Conservation (phyloP, 92 coral and sea anemone species). For the Phenganax marumi region DNA sequence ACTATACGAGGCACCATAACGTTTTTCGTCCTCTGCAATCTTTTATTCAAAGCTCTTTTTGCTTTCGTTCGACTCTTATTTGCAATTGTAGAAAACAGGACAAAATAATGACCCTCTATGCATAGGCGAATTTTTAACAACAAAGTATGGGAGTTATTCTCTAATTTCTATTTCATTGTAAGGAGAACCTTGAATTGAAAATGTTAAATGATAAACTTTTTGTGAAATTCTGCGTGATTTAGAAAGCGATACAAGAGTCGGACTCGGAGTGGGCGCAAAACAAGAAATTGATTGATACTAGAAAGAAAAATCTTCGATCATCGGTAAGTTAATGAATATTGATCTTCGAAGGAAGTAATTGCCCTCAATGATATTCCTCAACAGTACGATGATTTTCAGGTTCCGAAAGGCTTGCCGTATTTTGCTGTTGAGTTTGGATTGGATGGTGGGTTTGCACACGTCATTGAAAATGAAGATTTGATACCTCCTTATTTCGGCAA, state of each 20-base stretch:
- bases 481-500: conserved; percentile 94
- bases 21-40: no score
- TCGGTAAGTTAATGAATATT: conserved; percentile 29
- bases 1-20: no score
- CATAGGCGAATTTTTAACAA: no score
- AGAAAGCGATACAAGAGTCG: conserved; percentile 97
- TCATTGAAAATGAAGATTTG: conserved; percentile 85
- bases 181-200: no score
- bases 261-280: conserved; percentile 98
- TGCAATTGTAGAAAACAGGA: no score
- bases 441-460: conserved; percentile 99
- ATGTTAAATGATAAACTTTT: no score
- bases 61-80: no score
- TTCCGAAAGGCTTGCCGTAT: conserved; percentile 92
- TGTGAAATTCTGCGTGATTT: background rate
- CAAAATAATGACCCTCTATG: no score
- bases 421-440: conserved; percentile 96
- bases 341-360: background rate
- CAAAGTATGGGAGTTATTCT: no score
- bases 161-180: no score
- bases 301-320: conserved; percentile 77
- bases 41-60: no score
- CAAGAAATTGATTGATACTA: conserved; percentile 83
- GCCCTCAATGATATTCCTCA: no score
- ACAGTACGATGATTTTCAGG: background rate